Percentiles rank a stretch among this genome's conserved stretches.
These are phyloP conservation scores for Leptinotarsa undecemlineata DNA, from an alignment of 1,140 invertebrate genomes.

Conservation along the genomic window DNA sequence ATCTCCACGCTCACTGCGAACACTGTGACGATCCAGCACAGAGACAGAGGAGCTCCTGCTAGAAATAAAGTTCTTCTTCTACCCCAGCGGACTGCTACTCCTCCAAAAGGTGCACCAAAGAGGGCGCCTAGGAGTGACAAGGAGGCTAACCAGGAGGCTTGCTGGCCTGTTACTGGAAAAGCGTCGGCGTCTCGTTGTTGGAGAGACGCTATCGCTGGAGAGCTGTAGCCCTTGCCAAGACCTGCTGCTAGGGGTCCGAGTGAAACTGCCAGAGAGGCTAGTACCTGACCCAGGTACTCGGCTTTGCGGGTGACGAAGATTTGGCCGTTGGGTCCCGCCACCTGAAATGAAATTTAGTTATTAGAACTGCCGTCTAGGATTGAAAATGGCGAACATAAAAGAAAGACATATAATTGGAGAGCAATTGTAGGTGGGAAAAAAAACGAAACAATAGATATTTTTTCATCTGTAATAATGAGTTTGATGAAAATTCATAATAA, in stretches of 20 bases:
- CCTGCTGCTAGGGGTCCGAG: conserved; percentile 80
- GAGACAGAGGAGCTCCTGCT: conserved; percentile 72
- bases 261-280: conserved; percentile 78
- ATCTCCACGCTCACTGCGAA: conserved; percentile 74
- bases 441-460: not conserved
- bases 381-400: not conserved
- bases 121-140: conserved; percentile 77
- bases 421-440: not conserved
- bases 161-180: conserved; percentile 71
- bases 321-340: conserved; percentile 48
- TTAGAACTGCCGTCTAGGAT: not conserved
- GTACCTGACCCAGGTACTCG: conserved; percentile 62
- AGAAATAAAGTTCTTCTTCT: conserved; percentile 69
- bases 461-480: not conserved
- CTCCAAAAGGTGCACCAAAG: conserved; percentile 76
- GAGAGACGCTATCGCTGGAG: conserved; percentile 80
- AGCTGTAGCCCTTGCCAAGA: conserved; percentile 81
- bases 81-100: conserved; percentile 74
- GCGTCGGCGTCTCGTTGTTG: conserved; percentile 65
- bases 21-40: conserved; percentile 76
- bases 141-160: conserved; percentile 82
- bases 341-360: conserved; percentile 38
- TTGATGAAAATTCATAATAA: not conserved
- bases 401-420: not conserved
- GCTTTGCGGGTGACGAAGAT: conserved; percentile 49